phyloP scores from a whole-genome alignment of 2,113 vertebrate genomes.

The Cyprinodon variegatus region DNA sequence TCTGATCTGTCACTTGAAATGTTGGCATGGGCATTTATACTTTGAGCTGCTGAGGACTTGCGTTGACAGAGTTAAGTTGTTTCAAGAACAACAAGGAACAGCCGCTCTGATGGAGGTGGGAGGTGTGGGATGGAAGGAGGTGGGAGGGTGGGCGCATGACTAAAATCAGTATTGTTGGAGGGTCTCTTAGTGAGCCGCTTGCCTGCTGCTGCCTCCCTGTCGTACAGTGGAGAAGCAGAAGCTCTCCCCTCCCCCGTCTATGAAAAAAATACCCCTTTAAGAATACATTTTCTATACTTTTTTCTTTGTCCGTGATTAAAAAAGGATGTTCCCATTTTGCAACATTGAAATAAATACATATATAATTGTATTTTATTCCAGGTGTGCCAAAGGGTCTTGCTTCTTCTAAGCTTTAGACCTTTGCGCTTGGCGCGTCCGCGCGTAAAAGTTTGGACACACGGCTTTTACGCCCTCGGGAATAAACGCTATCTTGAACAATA shows the following conservation, averaged over 20 bases:
- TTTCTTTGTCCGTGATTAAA: conserved; percentile 7
- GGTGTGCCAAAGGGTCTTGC: not conserved
- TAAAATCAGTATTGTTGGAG: conserved; percentile 78
- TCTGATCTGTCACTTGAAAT: not conserved
- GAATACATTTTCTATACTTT: conserved; percentile 41
- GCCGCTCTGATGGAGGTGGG: conserved; percentile 67
- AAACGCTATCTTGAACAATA: conserved; percentile 18
- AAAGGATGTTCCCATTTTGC: not conserved
- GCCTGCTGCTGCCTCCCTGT: conserved; percentile 83
- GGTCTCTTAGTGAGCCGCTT: conserved; percentile 74
- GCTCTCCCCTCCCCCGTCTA: conserved; percentile 54
- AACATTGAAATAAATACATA: not conserved
- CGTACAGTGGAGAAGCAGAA: conserved; percentile 70
- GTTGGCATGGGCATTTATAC: not conserved
- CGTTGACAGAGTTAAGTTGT: conserved; percentile 67
- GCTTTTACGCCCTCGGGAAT: conserved; percentile 36
- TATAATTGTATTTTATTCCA: not conserved
- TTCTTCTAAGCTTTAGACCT: not conserved
- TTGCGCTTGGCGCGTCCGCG: conserved; percentile 18
- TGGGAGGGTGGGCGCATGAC: conserved; percentile 68
- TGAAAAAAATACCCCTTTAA: conserved; percentile 47
- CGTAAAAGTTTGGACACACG: conserved; percentile 61
- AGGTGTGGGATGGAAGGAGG: conserved; percentile 54
- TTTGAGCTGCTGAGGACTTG: conserved; percentile 56
- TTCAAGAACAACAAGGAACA: conserved; percentile 72